Evolutionary conservation across 2,797 vertebrate genomes (phyloP).

Genomic region (Mus minutoides): DNA sequence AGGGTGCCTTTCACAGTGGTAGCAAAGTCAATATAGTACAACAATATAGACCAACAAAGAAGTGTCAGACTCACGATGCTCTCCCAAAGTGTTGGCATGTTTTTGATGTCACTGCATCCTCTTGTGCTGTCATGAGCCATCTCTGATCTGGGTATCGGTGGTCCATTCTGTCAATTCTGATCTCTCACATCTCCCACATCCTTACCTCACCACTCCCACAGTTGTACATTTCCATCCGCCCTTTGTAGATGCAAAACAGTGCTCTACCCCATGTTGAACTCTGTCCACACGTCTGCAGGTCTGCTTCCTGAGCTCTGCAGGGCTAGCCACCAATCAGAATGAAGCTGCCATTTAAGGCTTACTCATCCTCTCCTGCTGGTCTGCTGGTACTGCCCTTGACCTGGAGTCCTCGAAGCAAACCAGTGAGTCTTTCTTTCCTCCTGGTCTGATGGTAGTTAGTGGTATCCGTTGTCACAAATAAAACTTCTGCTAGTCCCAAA

Average conservation of each 20-base stretch:
- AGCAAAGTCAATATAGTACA: not conserved
- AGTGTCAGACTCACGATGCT: not conserved
- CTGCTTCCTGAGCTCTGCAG: not conserved
- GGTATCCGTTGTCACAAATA: not conserved
- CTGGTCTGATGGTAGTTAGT: not conserved
- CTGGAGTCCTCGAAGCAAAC: conserved; percentile 28
- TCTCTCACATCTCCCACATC: not conserved
- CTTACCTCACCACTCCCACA: not conserved
- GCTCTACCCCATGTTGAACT: not conserved
- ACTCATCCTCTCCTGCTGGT: not conserved
- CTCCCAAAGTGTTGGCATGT: not conserved
- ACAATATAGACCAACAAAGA: not conserved
- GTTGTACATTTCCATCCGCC: accelerated
- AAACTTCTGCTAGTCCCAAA: conserved; percentile 5
- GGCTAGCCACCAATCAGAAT: not conserved
- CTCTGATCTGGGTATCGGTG: not conserved
- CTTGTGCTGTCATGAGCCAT: not conserved
- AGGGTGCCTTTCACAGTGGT: not conserved
- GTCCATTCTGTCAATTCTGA: not conserved
- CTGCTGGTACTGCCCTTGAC: not conserved
- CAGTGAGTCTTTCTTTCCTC: not conserved
- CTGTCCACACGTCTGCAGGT: not conserved
- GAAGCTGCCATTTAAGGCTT: not conserved
- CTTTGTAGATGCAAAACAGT: not conserved
- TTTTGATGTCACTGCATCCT: not conserved